A percentile compares a stretch with the other conserved stretches of the same genome.
These are phyloP conservation scores for Abscondita cerata DNA, from an alignment of 2,888 invertebrate species.

Conservation along the genomic window DNA sequence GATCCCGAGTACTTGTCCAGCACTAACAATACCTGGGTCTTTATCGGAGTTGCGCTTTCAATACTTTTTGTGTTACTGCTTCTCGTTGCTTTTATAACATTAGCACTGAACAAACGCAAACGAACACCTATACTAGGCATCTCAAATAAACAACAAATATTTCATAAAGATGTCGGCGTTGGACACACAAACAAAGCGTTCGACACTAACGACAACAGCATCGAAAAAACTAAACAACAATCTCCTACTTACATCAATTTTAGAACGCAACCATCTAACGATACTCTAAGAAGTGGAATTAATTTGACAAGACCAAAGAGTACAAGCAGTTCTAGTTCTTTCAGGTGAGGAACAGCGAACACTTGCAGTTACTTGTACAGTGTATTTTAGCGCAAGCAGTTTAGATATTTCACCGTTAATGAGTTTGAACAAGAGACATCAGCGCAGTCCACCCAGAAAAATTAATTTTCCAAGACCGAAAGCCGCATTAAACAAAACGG, in stretches of 20 bases:
- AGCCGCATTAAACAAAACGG: slow-evolving; percentile 54
- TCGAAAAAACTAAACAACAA: slow-evolving; percentile 47
- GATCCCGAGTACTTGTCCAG: slow-evolving; percentile 66
- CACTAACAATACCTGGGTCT: slow-evolving; percentile 67
- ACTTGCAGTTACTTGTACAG: neutral
- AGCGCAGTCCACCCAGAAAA: slow-evolving; percentile 42
- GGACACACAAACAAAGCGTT: slow-evolving; percentile 53
- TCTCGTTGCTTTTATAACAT: slow-evolving; percentile 62
- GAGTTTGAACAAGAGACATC: slow-evolving; percentile 46
- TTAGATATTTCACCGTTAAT: slow-evolving; percentile 56
- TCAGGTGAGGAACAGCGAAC: slow-evolving; percentile 29
- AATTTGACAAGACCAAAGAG: slow-evolving; percentile 47
- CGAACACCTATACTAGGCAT: slow-evolving; percentile 43
- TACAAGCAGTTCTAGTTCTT: slow-evolving; percentile 40
- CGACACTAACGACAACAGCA: slow-evolving; percentile 57
- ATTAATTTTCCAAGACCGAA: slow-evolving; percentile 50
- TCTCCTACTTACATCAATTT: slow-evolving; percentile 57
- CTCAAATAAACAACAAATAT: slow-evolving; percentile 53
- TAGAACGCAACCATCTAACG: slow-evolving; percentile 47
- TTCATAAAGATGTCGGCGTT: slow-evolving; percentile 47
- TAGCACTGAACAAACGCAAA: slow-evolving; percentile 61
- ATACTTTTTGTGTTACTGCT: slow-evolving; percentile 67
- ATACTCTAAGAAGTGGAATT: slow-evolving; percentile 44
- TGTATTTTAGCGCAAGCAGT: slow-evolving; percentile 46
- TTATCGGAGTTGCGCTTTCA: slow-evolving; percentile 68